These are phyloP conservation scores for Poecile atricapillus DNA, from an alignment of 2,113 vertebrate genomes.

Conservation along the genomic window DNA sequence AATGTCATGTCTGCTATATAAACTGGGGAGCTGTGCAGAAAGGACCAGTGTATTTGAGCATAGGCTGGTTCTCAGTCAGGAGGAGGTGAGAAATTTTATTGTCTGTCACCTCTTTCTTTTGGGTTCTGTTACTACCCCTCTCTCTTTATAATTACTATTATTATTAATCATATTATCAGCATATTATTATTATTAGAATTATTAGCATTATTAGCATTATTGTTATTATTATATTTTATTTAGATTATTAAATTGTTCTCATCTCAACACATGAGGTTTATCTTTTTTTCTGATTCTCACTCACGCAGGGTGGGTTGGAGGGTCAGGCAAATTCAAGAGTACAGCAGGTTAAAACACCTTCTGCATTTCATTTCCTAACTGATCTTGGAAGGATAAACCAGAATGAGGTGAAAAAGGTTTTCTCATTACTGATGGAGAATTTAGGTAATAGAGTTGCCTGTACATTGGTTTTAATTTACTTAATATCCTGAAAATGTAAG, in stretches of 20 bases:
- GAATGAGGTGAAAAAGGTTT: neutral
- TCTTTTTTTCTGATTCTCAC: neutral
- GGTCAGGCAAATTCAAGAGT: neutral
- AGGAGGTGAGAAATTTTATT: neutral
- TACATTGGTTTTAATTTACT: neutral
- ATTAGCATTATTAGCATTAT: neutral
- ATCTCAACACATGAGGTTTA: neutral
- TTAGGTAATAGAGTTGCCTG: neutral
- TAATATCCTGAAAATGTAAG: neutral
- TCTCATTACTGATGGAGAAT: neutral
- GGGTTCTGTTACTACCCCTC: neutral
- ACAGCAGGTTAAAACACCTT: neutral
- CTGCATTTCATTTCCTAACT: neutral
- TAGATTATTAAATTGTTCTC: neutral
- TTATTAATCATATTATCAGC: neutral
- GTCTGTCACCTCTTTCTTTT: neutral
- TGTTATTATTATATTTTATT: neutral
- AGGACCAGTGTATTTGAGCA: accelerated
- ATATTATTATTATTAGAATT: neutral
- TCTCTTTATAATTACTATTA: neutral
- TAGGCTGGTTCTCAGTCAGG: neutral
- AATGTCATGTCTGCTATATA: neutral
- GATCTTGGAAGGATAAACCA: neutral
- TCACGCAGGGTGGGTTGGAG: accelerated
- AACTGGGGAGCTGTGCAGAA: neutral